Evolutionary conservation across 2,888 invertebrate genomes (phyloP).

Genomic region (Drosophila cracens): DNA sequence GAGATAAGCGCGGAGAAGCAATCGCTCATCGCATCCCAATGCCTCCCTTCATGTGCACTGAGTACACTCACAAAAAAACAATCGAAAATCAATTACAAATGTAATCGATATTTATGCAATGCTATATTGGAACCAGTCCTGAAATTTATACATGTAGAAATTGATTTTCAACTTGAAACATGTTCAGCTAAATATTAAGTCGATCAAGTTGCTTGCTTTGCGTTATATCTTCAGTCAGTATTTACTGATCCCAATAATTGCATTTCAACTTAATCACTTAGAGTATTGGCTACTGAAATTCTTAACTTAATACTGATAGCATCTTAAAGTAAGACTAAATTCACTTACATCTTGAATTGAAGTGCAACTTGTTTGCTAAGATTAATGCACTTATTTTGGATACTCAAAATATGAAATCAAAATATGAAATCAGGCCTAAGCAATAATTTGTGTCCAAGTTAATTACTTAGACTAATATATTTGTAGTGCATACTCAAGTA

Average conservation of each 20-base stretch:
- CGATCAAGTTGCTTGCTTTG: neutral
- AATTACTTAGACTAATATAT: too few relatives aligned
- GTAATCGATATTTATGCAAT: neutral
- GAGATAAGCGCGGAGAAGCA: slow-evolving; percentile 7
- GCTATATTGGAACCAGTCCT: neutral
- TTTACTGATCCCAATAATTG: neutral
- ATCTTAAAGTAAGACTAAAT: neutral
- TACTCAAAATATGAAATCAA: neutral
- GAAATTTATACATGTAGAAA: rapidly evolving
- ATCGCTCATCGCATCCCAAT: slow-evolving; percentile 13
- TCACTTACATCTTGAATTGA: neutral
- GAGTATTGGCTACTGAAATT: neutral
- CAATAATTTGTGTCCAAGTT: neutral
- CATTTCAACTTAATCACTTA: neutral
- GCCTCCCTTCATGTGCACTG: slow-evolving; percentile 10
- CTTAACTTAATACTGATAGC: neutral
- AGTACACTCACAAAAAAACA: neutral
- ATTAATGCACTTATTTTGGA: neutral
- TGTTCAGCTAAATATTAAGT: neutral
- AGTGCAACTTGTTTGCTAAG: neutral
- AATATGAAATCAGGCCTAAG: neutral
- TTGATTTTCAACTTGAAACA: neutral
- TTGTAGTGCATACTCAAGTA: neutral
- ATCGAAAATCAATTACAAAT: neutral
- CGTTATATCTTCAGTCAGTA: neutral